These are phyloP conservation scores for Semotilus atromaculatus DNA, from an alignment of 2,797 vertebrate species.

Conservation along the genomic window DNA sequence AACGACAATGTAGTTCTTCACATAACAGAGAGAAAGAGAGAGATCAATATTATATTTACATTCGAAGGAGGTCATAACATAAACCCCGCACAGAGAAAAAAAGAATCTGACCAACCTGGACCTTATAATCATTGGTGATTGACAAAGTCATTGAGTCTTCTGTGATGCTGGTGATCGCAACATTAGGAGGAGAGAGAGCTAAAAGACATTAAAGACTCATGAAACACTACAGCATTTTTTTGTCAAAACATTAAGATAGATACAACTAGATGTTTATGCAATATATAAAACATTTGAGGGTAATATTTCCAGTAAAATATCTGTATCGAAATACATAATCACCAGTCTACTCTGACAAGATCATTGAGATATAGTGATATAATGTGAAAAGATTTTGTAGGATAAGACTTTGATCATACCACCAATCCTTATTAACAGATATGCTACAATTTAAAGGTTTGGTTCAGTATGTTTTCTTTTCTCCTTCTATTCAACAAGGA, in stretches of 20 bases:
- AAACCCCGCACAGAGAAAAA: background rate
- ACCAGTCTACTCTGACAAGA: background rate
- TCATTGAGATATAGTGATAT: background rate
- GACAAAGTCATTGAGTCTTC: slow-evolving; percentile 85
- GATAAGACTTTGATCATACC: background rate
- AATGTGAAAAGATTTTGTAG: background rate
- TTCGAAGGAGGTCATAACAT: background rate
- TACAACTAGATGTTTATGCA: background rate
- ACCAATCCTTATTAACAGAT: background rate
- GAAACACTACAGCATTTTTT: background rate
- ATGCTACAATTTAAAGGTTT: background rate
- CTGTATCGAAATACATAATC: background rate
- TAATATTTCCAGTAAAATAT: background rate
- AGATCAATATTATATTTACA: background rate
- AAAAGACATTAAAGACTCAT: slow-evolving; percentile 39
- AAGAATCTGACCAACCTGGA: background rate
- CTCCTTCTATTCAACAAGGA: background rate
- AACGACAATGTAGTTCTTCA: slow-evolving; percentile 85
- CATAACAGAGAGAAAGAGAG: slow-evolving; percentile 70
- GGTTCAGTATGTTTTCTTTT: background rate
- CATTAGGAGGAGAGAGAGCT: slow-evolving; percentile 89
- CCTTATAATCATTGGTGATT: slow-evolving; percentile 78
- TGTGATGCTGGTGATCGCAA: slow-evolving; percentile 78
- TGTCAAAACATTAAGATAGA: background rate
- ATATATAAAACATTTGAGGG: background rate